These are phyloP conservation scores for chimpanzee (Pan troglodytes) DNA, from an alignment of 2,113 vertebrate genomes.

Conservation along the genomic window NHGRI_mPanTro3-v2.1_pri NC_072417.2:64092001-64092500, in stretches of 20 bases:
- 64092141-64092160: background rate
- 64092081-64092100: background rate
- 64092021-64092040: too few relatives aligned
- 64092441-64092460: background rate
- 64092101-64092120: rapidly evolving
- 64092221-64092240: background rate
- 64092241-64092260: background rate
- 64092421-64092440: background rate
- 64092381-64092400: background rate
- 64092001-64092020: too few relatives aligned
- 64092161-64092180: background rate
- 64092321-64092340: background rate
- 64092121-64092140: rapidly evolving
- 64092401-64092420: background rate
- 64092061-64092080: background rate
- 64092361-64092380: background rate
- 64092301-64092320: background rate
- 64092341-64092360: background rate
- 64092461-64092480: background rate
- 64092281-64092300: background rate
- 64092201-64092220: background rate
- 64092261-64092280: background rate
- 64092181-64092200: background rate
- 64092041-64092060: background rate
- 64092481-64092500: background rate